Evolutionary conservation across 2,797 vertebrate genomes (phyloP).

Genomic region (Acanthurus leucopareius): DNA sequence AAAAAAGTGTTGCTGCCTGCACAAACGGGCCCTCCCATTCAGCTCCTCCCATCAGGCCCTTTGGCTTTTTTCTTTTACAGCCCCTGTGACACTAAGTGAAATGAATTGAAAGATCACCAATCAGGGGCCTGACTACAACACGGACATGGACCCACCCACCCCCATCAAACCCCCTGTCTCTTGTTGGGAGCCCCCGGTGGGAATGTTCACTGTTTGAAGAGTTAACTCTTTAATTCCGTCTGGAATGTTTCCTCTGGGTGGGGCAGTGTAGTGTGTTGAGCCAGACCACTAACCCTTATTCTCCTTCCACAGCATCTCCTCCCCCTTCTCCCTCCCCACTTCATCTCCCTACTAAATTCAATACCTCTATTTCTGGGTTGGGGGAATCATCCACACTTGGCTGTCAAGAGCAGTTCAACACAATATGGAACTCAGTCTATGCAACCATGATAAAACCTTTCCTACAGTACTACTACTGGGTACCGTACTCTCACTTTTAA

Average conservation of each 20-base stretch:
- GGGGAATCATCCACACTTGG: conserved; percentile 74
- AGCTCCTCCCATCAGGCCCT: conserved; percentile 73
- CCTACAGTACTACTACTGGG: conserved; percentile 2
- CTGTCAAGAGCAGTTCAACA: conserved; percentile 80
- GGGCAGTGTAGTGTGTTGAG: conserved; percentile 80
- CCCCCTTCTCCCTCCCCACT: conserved; percentile 46
- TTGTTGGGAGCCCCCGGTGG: conserved; percentile 78
- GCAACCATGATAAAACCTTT: conserved; percentile 28
- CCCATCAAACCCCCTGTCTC: conserved; percentile 62
- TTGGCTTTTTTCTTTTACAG: conserved; percentile 77
- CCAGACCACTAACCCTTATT: conserved; percentile 78
- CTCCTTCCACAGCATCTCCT: conserved; percentile 59
- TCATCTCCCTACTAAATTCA: conserved; percentile 86
- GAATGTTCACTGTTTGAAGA: conserved; percentile 86
- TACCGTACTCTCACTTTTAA: conserved; percentile 20
- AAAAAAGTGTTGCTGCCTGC: conserved; percentile 72
- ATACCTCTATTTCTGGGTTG: conserved; percentile 84
- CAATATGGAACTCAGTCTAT: conserved; percentile 62
- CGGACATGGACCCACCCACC: conserved; percentile 64
- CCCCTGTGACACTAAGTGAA: conserved; percentile 73
- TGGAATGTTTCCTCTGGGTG: conserved; percentile 90
- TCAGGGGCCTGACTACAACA: conserved; percentile 69
- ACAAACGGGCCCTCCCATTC: conserved; percentile 55
- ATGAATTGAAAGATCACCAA: conserved; percentile 84
- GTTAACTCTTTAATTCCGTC: conserved; percentile 88